Base-by-base conservation (phyloP, 2,888 invertebrate genomes). In the Xanthia togata region DNA sequence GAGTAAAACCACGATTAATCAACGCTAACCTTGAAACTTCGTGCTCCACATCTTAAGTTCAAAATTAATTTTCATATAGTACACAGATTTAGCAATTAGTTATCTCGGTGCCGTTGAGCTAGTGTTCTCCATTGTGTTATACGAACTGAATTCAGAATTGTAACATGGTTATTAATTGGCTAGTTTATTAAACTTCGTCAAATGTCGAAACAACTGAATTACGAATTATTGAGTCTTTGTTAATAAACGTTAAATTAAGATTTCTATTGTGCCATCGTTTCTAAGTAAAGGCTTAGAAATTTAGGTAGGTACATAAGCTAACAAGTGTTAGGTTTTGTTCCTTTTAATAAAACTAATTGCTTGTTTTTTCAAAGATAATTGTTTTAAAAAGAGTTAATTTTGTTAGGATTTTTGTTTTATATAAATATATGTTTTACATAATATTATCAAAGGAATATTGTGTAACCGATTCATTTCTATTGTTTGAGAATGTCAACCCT, bases 1-100 rank as follows among this genome's bases (percentile, higher is more conserved):
- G 83, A 84, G 90, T 89, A 88, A 90, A 90, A 90, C 91, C 90
- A 89, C 91, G 89, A 94, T 94, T 94, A 94, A 94, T 94, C 93
- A 94, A 91, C 91, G 87, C 83, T 84, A 92, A 89, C 93, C 93
- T 92, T 93, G 92, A 87, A 92, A 92, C 88, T 89, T 86, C 87
- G 90, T 91, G 91, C 89, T 90, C 90, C 85, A 91, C 90, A 92
- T 93, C 88, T 89, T 90, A 91, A 91, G 88, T 87, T 89, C 87
- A 83, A 90, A 90, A 88, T 91, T 91, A 91, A 92, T 93, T 91
- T 90, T 88, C 90, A 89, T 89, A 88, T 83, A 89, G 85, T 88
- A 86, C 85, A 88, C 87, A 89, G 89, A 90, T 90, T 88, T 83
- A 78, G 76, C 84, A 83, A 88, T 86, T 87, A 84, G 81, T 86